These are phyloP conservation scores for Venturia canescens DNA, from an alignment of 1,140 invertebrate genomes.

Conservation along the genomic window DNA sequence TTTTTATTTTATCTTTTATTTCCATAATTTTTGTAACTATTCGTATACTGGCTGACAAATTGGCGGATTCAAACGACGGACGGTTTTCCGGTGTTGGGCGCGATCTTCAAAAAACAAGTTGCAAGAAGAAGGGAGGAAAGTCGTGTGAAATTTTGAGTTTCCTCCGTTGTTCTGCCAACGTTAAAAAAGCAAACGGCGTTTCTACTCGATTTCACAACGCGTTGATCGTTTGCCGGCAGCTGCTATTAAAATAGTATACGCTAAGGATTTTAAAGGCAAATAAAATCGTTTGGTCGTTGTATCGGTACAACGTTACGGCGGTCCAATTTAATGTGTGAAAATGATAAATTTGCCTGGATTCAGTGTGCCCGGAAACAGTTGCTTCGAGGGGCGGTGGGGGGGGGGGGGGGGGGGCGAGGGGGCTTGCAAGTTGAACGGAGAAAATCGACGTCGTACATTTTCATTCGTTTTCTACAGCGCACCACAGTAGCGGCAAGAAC, in stretches of 20 bases:
- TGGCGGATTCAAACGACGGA: conserved; percentile 55
- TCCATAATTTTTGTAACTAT: neutral
- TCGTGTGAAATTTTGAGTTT: conserved; percentile 54
- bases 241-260: no score
- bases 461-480: no score
- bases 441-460: no score
- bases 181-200: neutral
- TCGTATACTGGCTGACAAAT: conserved; percentile 19
- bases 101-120: conserved; percentile 64
- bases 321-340: no score
- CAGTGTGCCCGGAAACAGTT: no score
- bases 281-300: neutral
- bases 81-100: conserved; percentile 57
- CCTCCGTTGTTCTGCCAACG: conserved; percentile 36
- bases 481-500: no score
- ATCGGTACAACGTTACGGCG: neutral
- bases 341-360: no score
- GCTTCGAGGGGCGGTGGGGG: no score
- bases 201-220: neutral
- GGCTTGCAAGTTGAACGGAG: no score
- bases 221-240: no score
- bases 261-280: neutral
- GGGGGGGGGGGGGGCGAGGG: no score
- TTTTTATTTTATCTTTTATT: neutral
- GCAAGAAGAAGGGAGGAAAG: conserved; percentile 59